Base-by-base conservation (phyloP, 2,113 vertebrate genomes). In the Anguilla japonica region DNA sequence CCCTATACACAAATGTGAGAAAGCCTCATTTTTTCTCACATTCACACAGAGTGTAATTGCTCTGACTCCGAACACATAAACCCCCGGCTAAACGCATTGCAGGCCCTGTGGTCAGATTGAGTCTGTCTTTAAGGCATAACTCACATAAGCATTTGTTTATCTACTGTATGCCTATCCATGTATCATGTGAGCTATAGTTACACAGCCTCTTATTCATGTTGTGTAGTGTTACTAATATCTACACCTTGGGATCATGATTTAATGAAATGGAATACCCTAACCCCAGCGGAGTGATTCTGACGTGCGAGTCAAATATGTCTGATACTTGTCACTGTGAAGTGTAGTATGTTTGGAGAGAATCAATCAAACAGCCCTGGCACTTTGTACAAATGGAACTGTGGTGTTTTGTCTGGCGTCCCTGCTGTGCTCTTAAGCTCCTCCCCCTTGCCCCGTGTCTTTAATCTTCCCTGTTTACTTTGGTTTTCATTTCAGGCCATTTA, bases 241-340 rank as follows among this genome's bases (percentile, higher is more conserved):
- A 89, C 87, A 71, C 57, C 53, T 87, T 63, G 85, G 84, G 88
- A 84, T 89, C 20, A 79, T 88, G 89, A 87, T 86, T 87, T 84
- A 83, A 88, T 89, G 88, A 84, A 90, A 91, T 67, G 75, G 83
- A 81, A 90, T 88, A 90, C 67, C 26, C n/a, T 22, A 75, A 82
- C 91, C 90, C 90, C 88, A 82, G 81, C 2, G 53, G 87, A 86
- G 82, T 81, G 84, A 83, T 89, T 85, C 81, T 71, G 78, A 84
- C 83, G 88, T 87, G 87, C 83, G 83, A 87, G 50, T 85, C 79
- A 84, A 86, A 90, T 86, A 92, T 79, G 88, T 89, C 87, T 86
- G 86, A 81, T 87, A 80, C 83, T 81, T 46, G 53, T 53, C 34
- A 84, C 83, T 67, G 67, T 80, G 67, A 88, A 88, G 87, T 82